Evolutionary conservation across 2,888 invertebrate species (phyloP), one percentile per base, ranked within the genome.

Genomic region (Drosophila meridiana): DNA sequence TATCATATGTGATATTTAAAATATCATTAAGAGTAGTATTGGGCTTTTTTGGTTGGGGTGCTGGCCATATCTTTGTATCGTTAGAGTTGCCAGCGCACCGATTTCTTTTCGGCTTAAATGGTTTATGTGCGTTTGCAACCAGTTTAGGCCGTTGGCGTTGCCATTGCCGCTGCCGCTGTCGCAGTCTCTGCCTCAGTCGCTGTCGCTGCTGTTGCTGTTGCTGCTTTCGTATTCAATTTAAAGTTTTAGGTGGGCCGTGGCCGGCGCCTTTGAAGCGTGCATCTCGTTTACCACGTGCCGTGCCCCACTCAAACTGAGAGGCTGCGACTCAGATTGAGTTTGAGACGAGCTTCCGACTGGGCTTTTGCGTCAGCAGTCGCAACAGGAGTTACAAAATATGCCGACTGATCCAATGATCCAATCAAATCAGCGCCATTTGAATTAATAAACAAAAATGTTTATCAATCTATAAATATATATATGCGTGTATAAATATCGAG

Each of bases 101-200:
- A 89, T 85, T 85, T 85, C 87, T 90, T 88, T 87, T 87, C 80
- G 87, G 87, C 87, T 87, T 90, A 90, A 87, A 87, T 87, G 87
- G 90, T 86, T 90, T 90, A 86, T 87, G 86, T 87, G 83, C 86
- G 87, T 90, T 82, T 86, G 89, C 89, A 88, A 88, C 89, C 89
- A 83, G 87, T 87, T 90, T 90, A 80, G 72, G 74, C 82, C 48
- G 71, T 53, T 60, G 43, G 14, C 30, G n/a, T 62, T 69, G 72
- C 69, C 69, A 69, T 61, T 34, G 57, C 6, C 34, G 6, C 68
- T 56, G 63, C 53, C 52, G 4, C 45, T 63, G 40, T 7, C 28
- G 28, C 64, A 70, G 73, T 69, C 64, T 69, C 59, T 32, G 57
- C 20, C 6, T 6, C 62, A 52, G 63, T 45, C 47, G 14, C 62